Conservation (phyloP, 1,140 invertebrate genomes). For the Drosophila pandora region DNA sequence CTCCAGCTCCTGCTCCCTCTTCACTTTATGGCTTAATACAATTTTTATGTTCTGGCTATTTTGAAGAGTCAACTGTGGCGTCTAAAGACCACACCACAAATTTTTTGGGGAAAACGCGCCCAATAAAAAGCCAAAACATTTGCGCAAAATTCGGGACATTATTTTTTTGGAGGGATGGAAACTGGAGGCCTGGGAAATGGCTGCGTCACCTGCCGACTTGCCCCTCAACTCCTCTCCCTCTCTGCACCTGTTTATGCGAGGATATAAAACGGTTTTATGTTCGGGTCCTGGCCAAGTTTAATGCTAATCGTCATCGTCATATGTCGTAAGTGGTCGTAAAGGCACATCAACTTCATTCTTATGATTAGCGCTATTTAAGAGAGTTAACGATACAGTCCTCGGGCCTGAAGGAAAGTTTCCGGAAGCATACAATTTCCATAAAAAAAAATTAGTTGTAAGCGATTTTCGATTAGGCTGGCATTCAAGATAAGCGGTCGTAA, state of each 20-base stretch:
- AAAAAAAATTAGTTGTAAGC: slow-evolving; percentile 64
- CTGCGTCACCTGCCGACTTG: slow-evolving; percentile 22
- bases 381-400: slow-evolving; percentile 14
- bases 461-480: slow-evolving; percentile 35
- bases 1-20: background rate
- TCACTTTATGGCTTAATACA: slow-evolving; percentile 76
- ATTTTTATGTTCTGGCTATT: slow-evolving; percentile 76
- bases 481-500: background rate
- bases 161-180: slow-evolving; percentile 1
- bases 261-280: slow-evolving; percentile 74
- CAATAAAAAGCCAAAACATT: slow-evolving; percentile 51
- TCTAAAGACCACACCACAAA: slow-evolving; percentile 18
- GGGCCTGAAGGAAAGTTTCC: background rate
- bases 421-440: slow-evolving; percentile 56
- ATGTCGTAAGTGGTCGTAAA: slow-evolving; percentile 52
- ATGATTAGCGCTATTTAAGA: slow-evolving; percentile 63
- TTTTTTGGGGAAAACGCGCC: slow-evolving; percentile 17
- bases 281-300: slow-evolving; percentile 58
- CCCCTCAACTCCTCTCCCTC: background rate
- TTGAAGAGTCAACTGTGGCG: slow-evolving; percentile 49
- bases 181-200: slow-evolving; percentile 9
- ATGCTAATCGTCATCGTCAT: slow-evolving; percentile 74
- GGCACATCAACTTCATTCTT: slow-evolving; percentile 56
- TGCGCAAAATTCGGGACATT: slow-evolving; percentile 33
- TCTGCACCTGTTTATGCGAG: slow-evolving; percentile 66